Base-by-base conservation (phyloP, 2,113 vertebrate genomes). In the Pedionomus torquatus region DNA sequence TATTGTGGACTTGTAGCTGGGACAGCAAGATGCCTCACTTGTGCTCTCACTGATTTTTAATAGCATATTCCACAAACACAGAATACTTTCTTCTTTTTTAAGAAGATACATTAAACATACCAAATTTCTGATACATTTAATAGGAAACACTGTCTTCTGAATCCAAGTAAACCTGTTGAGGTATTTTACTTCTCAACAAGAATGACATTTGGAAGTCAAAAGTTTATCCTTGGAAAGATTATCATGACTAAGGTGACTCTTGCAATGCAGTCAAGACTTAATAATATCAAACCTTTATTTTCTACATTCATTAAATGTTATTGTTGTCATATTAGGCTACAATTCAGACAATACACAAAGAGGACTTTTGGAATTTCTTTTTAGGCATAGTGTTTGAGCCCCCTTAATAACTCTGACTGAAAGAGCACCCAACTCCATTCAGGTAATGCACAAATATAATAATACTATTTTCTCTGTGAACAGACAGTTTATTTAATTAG, bases 1-100 rank as follows among this genome's bases (percentile, higher is more conserved):
- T 97, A 95, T 98, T 97, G 93, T 94, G 95, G 96, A 97, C 97
- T 97, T 97, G 94, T 95, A 97, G 96, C 97, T 93, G 94, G 96
- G 94, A 97, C 95, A 93, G 95, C 96, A 96, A 97, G 96, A 94
- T 78, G 93, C 98, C 97, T 98, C 97, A 93, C 96, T 97, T 85
- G 90, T 95, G 94, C 96, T 96, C 97, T 87, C 83, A 44, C 49
- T 86, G 51, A 87, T 92, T 90, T 93, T 65, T 71, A 88, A 87
- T 72, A 60, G 61, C 87, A 28, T 96, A 89, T 94, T 91, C 96
- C 97, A 96, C 91, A 91, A 91, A 89, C 89, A 92, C 81, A 94
- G 75, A 94, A 92, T 93, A 78, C 54, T 66, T 89, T 70, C 55
- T 84, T 87, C 80, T 90, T 87, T 89, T 96, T 86, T 43, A 87